Conservation (phyloP, 2,113 vertebrate genomes). For the Tachysurus vachellii region DNA sequence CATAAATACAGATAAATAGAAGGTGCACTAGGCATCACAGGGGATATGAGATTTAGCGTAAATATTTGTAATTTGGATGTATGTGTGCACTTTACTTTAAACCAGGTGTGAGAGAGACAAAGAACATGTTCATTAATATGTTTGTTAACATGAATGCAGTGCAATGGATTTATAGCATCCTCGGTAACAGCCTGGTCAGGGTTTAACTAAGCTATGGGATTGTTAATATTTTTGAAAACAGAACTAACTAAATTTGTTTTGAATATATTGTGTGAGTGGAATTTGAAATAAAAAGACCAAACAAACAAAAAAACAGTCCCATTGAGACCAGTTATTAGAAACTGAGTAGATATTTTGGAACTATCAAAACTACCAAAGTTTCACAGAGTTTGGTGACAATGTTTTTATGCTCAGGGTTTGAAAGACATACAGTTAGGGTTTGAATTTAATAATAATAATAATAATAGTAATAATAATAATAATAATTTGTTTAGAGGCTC, state of each 20-base stretch:
- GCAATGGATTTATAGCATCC: neutral
- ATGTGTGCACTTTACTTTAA: neutral
- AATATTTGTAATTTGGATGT: neutral
- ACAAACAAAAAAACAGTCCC: neutral
- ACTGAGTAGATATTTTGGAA: neutral
- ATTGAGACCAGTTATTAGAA: neutral
- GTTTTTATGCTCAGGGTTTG: neutral
- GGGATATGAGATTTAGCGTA: neutral
- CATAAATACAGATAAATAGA: neutral
- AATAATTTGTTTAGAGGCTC: too few species aligned
- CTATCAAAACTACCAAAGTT: neutral
- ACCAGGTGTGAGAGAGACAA: neutral
- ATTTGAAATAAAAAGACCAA: neutral
- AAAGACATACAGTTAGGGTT: neutral
- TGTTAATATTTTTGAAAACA: neutral
- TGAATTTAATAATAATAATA: neutral
- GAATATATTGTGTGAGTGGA: neutral
- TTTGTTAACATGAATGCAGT: neutral
- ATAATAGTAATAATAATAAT: too few species aligned
- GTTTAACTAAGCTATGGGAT: neutral
- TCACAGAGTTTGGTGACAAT: neutral
- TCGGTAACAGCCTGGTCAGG: neutral
- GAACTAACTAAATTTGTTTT: neutral
- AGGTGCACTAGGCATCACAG: neutral
- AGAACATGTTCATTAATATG: neutral